phyloP scores from a whole-genome alignment of 2,888 invertebrate genomes.

The Yponomeuta evonymella region DNA sequence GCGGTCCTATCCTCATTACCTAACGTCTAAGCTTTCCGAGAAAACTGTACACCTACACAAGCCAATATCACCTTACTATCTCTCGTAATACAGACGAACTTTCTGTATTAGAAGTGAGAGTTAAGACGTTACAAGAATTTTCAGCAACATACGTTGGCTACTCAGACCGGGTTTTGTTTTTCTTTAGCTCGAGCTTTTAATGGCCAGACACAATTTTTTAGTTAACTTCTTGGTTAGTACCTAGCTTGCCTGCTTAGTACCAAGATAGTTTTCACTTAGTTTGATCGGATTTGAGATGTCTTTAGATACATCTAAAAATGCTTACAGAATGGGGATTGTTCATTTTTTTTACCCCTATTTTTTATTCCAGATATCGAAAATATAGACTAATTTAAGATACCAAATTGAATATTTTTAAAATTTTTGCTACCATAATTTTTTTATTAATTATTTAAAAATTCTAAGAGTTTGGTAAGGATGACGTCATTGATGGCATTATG shows the following conservation, averaged over 20 bases:
- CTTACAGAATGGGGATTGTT: no score
- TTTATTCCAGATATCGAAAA: no score
- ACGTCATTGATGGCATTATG: no score
- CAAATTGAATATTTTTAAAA: no score
- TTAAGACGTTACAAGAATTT: background rate
- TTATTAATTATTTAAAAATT: no score
- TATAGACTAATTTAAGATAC: no score
- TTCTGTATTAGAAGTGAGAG: background rate
- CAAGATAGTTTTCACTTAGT: background rate
- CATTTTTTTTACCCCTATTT: no score
- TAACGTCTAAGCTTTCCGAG: background rate
- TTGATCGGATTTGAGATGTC: background rate
- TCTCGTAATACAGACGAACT: background rate
- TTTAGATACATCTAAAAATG: no score
- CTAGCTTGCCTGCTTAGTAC: background rate
- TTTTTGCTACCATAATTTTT: no score
- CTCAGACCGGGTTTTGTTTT: background rate
- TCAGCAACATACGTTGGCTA: background rate
- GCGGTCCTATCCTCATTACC: conserved; percentile 62
- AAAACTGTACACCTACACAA: background rate
- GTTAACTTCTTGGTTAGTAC: background rate
- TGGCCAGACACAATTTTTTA: background rate
- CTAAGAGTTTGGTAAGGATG: no score
- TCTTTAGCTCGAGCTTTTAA: background rate
- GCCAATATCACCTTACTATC: background rate